Evolutionary conservation across 1,140 invertebrate species (phyloP), one percentile per base, ranked within the genome.

Genomic region (Bombus sylvicola): DNA sequence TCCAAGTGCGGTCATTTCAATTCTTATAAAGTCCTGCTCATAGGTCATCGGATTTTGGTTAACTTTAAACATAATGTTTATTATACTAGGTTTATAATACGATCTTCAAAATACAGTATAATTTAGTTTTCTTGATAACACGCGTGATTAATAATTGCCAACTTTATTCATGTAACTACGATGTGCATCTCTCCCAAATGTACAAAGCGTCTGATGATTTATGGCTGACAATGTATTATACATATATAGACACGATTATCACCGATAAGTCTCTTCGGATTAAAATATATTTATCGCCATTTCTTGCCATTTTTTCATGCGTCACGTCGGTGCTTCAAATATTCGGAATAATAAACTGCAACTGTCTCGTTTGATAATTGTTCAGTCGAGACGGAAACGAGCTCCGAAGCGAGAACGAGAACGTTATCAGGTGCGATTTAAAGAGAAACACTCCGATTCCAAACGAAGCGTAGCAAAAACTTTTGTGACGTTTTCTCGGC

Each of bases 401-500:
- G 15, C 31, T 62, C 39, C 41, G 53, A 83, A 75, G 72, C 34
- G 66, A 43, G 73, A 78, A 41, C 47, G 62, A 68, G 25, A 85
- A 37, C 31, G 37, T 78, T 86, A 76, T 77, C 76, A 73, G 57
- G 25, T 37, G 10, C 31, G 31, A 59, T 43, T 68, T 53, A 22
- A 34, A 53, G 53, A n/a, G 66, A 47, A 89, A 78, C 66, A 77
- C 47, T 22, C 18, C n/a, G 47, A 87, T 83, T 64, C 66, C 47
- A 18, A 78, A 31, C 37, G 37, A 10, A 53, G 12, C 31, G 53
- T 59, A 78, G 64, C 43, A 72, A 79, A 73, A 83, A 72, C 68
- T 59, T 83, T 72, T 80, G 76, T 66, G 31, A 89, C 79, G 80
- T 89, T 89, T 89, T 80, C 34, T 71, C 80, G 75, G 81, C 74